These are phyloP conservation scores for Sycon ciliatum DNA, from an alignment of 37 sponge, comb jelly and placozoan species.

Conservation along the genomic window DNA sequence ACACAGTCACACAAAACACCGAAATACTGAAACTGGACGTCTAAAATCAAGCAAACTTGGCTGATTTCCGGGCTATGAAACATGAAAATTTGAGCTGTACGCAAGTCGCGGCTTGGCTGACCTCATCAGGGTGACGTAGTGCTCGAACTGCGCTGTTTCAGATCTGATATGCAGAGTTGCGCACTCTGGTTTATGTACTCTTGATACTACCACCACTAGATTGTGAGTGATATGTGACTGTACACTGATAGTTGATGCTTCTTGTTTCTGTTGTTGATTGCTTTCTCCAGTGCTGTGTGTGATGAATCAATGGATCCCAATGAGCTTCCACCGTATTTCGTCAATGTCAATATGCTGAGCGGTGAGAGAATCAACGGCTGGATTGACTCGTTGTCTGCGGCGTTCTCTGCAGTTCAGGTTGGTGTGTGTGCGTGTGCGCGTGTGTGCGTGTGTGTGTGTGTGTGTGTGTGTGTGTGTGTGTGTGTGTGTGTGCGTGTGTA, in stretches of 20 bases:
- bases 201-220: too few species aligned
- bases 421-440: not conserved
- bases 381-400: slow-evolving; percentile 88
- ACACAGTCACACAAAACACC: too few species aligned
- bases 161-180: too few species aligned
- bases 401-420: slow-evolving; percentile 85
- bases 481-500: slow-evolving; percentile 1
- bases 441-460: slow-evolving; percentile 1
- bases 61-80: too few species aligned
- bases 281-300: not conserved
- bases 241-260: not conserved
- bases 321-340: slow-evolving; percentile 40
- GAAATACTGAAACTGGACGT: too few species aligned
- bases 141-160: too few species aligned
- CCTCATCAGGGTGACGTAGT: too few species aligned
- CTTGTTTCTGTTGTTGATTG: not conserved
- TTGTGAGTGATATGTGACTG: too few species aligned
- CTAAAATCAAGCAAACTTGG: too few species aligned
- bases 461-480: slow-evolving; percentile 5
- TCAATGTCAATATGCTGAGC: slow-evolving; percentile 80
- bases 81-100: too few species aligned
- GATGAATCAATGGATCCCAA: not conserved
- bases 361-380: slow-evolving; percentile 68
- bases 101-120: too few species aligned
- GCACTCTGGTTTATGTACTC: too few species aligned